Evolutionary conservation across 2,113 vertebrate species (phyloP).

Genomic region (Poecilia latipinna): DNA sequence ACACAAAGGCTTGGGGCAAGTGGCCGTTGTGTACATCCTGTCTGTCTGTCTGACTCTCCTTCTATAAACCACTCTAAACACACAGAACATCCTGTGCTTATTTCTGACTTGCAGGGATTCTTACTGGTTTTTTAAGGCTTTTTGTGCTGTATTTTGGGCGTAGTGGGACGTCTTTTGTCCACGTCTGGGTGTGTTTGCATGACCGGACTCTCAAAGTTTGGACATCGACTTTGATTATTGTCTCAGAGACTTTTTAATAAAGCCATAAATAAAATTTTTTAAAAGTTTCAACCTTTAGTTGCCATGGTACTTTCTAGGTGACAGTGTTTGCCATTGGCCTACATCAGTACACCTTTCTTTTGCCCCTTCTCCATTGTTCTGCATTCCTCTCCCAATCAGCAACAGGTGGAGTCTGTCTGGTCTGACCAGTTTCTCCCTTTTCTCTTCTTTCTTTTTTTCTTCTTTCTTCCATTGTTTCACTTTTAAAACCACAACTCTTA

Average conservation of each 20-base stretch:
- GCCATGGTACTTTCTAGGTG: neutral
- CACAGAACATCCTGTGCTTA: slow-evolving; percentile 23
- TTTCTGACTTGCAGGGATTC: slow-evolving; percentile 33
- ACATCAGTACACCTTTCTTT: neutral
- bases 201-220: neutral
- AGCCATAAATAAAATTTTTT: no score
- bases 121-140: slow-evolving; percentile 31
- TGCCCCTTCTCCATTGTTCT: slow-evolving; percentile 21
- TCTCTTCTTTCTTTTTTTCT: neutral
- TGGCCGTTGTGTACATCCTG: neutral
- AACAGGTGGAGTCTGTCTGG: slow-evolving; percentile 55
- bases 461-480: neutral
- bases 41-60: neutral
- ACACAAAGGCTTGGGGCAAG: slow-evolving; percentile 27
- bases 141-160: slow-evolving; percentile 7
- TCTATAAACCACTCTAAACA: slow-evolving; percentile 42
- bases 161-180: neutral
- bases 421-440: slow-evolving; percentile 44
- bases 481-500: neutral
- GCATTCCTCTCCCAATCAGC: slow-evolving; percentile 54
- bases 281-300: neutral
- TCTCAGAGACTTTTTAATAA: no score
- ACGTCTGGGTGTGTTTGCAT: neutral
- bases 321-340: neutral
- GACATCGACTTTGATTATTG: neutral